phyloP scores from a whole-genome alignment of 1,140 invertebrate genomes.

The Drosophila carrolli region DNA sequence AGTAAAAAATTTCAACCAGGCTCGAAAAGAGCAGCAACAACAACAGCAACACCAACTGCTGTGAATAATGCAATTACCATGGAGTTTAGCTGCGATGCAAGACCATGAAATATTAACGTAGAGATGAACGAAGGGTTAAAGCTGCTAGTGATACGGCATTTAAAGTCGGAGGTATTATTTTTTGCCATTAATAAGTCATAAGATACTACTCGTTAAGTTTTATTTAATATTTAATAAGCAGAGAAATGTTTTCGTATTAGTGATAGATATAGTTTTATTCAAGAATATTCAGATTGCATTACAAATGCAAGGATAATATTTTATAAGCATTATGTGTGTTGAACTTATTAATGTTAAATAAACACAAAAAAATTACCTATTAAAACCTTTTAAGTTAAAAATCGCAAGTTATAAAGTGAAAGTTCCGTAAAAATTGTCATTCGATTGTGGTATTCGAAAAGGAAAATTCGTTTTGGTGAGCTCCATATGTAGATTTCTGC shows the following conservation, averaged over 20 bases:
- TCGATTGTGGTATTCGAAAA: neutral
- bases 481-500: conserved; percentile 10
- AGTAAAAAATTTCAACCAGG: conserved; percentile 36
- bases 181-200: too few relatives aligned
- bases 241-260: too few relatives aligned
- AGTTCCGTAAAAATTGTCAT: neutral
- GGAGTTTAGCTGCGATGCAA: conserved; percentile 13
- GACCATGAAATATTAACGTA: conserved; percentile 28
- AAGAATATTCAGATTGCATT: too few relatives aligned
- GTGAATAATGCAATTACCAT: conserved; percentile 47
- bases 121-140: neutral
- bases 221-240: too few relatives aligned
- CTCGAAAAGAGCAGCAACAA: conserved; percentile 8
- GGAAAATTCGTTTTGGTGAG: neutral
- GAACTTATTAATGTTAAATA: too few relatives aligned
- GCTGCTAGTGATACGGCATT: neutral
- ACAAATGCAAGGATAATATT: too few relatives aligned
- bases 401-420: neutral
- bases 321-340: too few relatives aligned
- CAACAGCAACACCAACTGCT: conserved; percentile 8
- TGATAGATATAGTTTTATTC: too few relatives aligned
- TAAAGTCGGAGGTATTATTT: neutral
- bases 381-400: neutral
- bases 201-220: too few relatives aligned
- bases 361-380: too few relatives aligned